Percentiles rank a stretch among this genome's conserved stretches.
phyloP scores from a whole-genome alignment of 2,888 invertebrate species.

The Apomyelois bistriatella region DNA sequence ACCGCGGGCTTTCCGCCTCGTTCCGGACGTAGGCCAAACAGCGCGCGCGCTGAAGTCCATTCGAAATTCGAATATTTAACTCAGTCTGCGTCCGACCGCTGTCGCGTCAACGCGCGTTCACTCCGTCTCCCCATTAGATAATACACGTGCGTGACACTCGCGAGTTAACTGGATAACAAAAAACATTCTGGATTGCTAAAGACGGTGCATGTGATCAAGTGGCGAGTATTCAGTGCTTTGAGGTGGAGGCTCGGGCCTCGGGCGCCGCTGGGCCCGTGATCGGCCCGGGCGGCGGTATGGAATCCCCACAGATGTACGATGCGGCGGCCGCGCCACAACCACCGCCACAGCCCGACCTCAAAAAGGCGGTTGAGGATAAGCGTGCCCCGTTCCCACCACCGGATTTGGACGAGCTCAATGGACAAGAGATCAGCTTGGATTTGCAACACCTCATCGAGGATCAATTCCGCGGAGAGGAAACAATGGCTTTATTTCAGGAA shows the following conservation, averaged over 20 bases:
- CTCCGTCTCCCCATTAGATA: conserved; percentile 20
- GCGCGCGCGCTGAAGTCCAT: conserved; percentile 32
- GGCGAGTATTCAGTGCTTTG: conserved; percentile 71
- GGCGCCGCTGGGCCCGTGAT: conserved; percentile 70
- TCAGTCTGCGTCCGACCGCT: conserved; percentile 63
- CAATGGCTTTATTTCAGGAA: conserved; percentile 89
- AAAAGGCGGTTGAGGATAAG: conserved; percentile 82
- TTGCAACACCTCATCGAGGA: conserved; percentile 96
- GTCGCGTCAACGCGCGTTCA: conserved; percentile 54
- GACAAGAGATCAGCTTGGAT: conserved; percentile 95
- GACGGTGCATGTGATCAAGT: conserved; percentile 66
- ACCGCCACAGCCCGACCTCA: conserved; percentile 81
- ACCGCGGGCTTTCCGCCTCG: conserved; percentile 71
- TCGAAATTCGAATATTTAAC: conserved; percentile 37
- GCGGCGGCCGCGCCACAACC: conserved; percentile 82
- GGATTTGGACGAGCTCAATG: conserved; percentile 93
- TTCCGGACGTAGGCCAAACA: conserved; percentile 66
- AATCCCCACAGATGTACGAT: conserved; percentile 94
- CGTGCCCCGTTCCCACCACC: conserved; percentile 88
- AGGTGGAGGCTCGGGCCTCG: conserved; percentile 72
- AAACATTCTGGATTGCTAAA: conserved; percentile 38
- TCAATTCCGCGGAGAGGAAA: conserved; percentile 90
- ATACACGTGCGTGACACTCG: conserved; percentile 32
- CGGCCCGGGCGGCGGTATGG: conserved; percentile 82
- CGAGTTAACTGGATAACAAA: conserved; percentile 25